Base-by-base conservation (phyloP, 2,888 invertebrate genomes). In the Scaptomyza caliginosa region DNA sequence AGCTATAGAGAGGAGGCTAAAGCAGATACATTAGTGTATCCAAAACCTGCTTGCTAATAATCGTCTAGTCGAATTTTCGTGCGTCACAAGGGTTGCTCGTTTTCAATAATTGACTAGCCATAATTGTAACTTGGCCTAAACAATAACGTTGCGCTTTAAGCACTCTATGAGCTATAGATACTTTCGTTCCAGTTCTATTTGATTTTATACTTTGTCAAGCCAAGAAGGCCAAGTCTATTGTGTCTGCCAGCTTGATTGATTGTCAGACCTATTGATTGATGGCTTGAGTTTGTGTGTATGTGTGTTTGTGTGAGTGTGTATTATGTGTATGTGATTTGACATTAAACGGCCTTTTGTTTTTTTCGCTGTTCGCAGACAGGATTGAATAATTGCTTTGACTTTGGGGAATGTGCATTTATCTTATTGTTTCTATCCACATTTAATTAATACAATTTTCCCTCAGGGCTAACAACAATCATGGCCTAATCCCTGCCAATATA, bases 51-150 rank as follows among this genome's bases (percentile, higher is more conserved):
- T 39, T 34, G 13, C 55, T 54, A 57, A 72, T 59, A 59, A 42
- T 34, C 34, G 36, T n/a, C 10, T 16, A 34, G 34, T 34, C 16
- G 16, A 19, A 16, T 8, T 30, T 16, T 39, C 54, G 54, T 73
- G 69, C 54, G 62, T 69, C 69, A 73, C 67, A 74, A 56, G 49
- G 56, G 51, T 36, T 43, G 57, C 19, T 59, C 34, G 19, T 32
- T 64, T 64, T 71, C 62, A 77, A 78, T 81, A 78, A 82, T 81
- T 78, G 62, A 77, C 65, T 38, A 67, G 42, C 65, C 65, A 69
- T 67, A 75, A 79, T 74, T 79, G 70, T 65, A 36, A 56, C 55
- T 59, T 59, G 30, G 36, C 55, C 49, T 17, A 59, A 50, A 68
- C 52, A 50, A 32, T 55, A 32, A 42, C 26, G 13, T 36, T 13